Conservation (phyloP, 1,140 invertebrate genomes). For the Pseudomyrmex flavicornis region DNA sequence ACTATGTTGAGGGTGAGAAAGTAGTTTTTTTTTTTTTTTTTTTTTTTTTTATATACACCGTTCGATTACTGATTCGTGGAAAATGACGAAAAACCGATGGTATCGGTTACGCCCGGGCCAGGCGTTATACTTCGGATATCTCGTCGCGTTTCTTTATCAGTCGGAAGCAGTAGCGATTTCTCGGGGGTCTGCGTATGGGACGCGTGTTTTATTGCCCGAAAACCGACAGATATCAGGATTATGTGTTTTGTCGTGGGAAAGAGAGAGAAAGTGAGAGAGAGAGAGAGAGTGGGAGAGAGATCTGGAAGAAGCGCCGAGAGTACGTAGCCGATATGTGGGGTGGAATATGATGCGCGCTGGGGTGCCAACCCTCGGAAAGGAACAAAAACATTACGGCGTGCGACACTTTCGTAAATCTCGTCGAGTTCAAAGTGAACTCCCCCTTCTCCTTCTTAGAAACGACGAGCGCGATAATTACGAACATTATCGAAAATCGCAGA, state of each 20-base stretch:
- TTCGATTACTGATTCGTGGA: not conserved
- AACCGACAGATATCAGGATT: constrained; percentile 86
- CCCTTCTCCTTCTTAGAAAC: not conserved
- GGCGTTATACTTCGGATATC: constrained; percentile 73
- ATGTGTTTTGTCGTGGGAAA: constrained; percentile 77
- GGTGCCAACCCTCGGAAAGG: constrained; percentile 15
- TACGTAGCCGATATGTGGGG: constrained; percentile 16
- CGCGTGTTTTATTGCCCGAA: constrained; percentile 86
- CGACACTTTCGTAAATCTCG: constrained; percentile 43
- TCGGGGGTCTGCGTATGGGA: constrained; percentile 74
- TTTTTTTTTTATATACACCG: not conserved
- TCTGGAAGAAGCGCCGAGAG: constrained; percentile 11
- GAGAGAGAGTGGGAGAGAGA: no score
- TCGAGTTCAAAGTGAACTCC: not conserved
- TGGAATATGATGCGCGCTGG: constrained; percentile 45
- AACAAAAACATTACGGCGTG: constrained; percentile 45
- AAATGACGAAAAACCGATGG: constrained; percentile 37
- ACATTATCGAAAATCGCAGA: not conserved
- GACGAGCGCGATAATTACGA: not conserved
- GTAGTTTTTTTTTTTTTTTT: not conserved
- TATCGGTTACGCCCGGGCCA: constrained; percentile 69
- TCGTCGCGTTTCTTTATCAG: constrained; percentile 82
- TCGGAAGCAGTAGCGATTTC: constrained; percentile 77
- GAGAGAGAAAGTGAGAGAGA: not conserved
- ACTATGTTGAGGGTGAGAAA: not conserved